These are phyloP conservation scores for Xylota segnis DNA, from an alignment of 2,888 invertebrate genomes.

Conservation along the genomic window DNA sequence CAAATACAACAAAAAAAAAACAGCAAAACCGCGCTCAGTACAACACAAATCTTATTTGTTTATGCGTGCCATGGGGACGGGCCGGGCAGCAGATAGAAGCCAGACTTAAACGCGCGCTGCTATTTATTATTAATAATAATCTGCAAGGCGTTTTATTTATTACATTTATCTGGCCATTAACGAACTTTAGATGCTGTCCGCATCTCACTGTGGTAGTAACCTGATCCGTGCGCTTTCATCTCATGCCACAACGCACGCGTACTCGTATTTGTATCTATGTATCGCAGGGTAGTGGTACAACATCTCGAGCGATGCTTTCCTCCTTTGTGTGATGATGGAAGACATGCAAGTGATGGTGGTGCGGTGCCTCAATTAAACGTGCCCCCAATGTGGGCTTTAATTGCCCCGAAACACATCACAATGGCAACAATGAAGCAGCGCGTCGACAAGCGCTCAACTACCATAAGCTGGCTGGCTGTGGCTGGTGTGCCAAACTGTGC, in stretches of 20 bases:
- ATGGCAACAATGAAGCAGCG: conserved; percentile 65
- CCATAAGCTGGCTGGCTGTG: conserved; percentile 32
- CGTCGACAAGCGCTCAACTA: conserved; percentile 73
- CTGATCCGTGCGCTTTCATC: conserved; percentile 74
- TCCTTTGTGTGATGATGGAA: conserved; percentile 71
- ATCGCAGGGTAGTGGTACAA: conserved; percentile 13
- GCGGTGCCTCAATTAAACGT: conserved; percentile 74
- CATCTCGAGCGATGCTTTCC: conserved; percentile 51
- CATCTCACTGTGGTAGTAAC: conserved; percentile 63
- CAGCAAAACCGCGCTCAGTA: conserved; percentile 21
- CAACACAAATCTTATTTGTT: conserved; percentile 76
- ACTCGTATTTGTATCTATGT: conserved; percentile 32
- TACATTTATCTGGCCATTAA: conserved; percentile 76
- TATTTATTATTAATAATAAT: conserved; percentile 77
- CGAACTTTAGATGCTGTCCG: conserved; percentile 76
- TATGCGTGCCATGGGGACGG: conserved; percentile 73
- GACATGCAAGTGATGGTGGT: conserved; percentile 39
- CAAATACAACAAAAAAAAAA: conserved; percentile 18
- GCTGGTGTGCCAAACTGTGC: conserved; percentile 30
- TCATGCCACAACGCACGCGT: conserved; percentile 52
- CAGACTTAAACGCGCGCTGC: conserved; percentile 37
- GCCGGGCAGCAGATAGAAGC: conserved; percentile 54
- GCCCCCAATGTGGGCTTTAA: conserved; percentile 75
- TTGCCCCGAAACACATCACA: conserved; percentile 73
- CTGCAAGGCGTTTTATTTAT: conserved; percentile 77